Base-by-base conservation (phyloP, 2,797 vertebrate species). In the Gadopsis marmoratus region DNA sequence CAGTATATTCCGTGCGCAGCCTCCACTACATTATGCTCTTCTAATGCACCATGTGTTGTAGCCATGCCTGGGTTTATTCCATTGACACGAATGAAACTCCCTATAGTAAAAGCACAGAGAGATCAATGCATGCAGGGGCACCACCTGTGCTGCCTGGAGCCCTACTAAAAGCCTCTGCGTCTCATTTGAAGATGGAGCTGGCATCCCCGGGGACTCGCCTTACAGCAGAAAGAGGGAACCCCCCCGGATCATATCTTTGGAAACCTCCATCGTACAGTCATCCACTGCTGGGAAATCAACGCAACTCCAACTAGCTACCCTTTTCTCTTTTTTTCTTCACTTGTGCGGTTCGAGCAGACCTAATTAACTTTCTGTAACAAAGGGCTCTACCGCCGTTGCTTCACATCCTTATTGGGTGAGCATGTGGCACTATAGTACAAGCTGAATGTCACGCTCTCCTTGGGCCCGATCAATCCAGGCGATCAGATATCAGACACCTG, bases 371-470 rank as follows among this genome's bases (percentile, higher is more conserved):
- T 74, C 61, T 64, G 74, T 70, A 66, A 87, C 78, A 86, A 86
- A 87, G 86, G 80, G 71, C 64, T 80, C 58, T 21, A 39, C 60
- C n/a, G 5, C 51, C 23, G 21, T n/a, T 50, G 55, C 69, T 82
- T 65, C n/a, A 9, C 65, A 26, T 76, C 29, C 72, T 76, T 76
- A 84, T 76, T 84, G 85, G 89, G 51, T 5, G 72, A 86, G 85
- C 87, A 82, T 54, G 73, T 65, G 47, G 85, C 75, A 61, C 54
- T 80, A 86, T 85, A 78, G 79, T 60, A 74, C 55, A 14, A 83
- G 91, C 87, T 93, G 93, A 95, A 96, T 91, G 95, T 95, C 94
- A 93, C 67, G 67, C 88, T 95, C 90, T 94, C 94, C 94, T 94
- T 95, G 94, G 90, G 86, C 81, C 48, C 48, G 83, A 94, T 96